Conservation (phyloP, 2,888 invertebrate genomes). For the Cephus pulcher region DNA sequence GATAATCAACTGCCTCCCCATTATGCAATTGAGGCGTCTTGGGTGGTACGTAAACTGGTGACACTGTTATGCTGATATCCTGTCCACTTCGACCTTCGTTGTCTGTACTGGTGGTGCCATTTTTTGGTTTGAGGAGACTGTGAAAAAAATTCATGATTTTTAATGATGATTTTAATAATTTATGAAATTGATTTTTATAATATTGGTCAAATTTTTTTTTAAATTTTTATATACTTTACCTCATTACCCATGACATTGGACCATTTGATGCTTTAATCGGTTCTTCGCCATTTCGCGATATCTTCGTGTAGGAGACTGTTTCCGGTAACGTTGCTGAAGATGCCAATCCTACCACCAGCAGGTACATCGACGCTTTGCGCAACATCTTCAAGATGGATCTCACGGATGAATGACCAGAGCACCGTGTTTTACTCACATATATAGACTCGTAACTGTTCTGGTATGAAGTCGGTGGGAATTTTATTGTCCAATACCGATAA, state of each 20-base stretch:
- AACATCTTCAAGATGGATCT: conserved; percentile 23
- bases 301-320: conserved; percentile 48
- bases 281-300: conserved; percentile 44
- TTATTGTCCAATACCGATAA: conserved; percentile 29
- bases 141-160: neutral
- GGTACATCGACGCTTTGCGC: conserved; percentile 14
- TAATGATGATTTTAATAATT: neutral
- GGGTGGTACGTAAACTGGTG: conserved; percentile 48
- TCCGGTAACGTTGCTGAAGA: conserved; percentile 29
- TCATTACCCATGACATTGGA: conserved; percentile 31
- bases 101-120: neutral
- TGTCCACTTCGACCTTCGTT: conserved; percentile 37
- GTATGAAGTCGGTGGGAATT: conserved; percentile 17
- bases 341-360: neutral
- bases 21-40: conserved; percentile 42
- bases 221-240: conserved; percentile 18
- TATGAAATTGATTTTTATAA: neutral
- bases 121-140: neutral
- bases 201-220: neutral
- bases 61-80: conserved; percentile 46
- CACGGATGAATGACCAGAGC: conserved; percentile 21
- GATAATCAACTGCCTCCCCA: conserved; percentile 55
- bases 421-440: conserved; percentile 27
- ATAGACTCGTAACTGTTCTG: conserved; percentile 55
- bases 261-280: conserved; percentile 12